Percentiles rank a stretch among this genome's conserved stretches.
Conservation (phyloP, 2,113 vertebrate species). For the Charina bottae region DNA sequence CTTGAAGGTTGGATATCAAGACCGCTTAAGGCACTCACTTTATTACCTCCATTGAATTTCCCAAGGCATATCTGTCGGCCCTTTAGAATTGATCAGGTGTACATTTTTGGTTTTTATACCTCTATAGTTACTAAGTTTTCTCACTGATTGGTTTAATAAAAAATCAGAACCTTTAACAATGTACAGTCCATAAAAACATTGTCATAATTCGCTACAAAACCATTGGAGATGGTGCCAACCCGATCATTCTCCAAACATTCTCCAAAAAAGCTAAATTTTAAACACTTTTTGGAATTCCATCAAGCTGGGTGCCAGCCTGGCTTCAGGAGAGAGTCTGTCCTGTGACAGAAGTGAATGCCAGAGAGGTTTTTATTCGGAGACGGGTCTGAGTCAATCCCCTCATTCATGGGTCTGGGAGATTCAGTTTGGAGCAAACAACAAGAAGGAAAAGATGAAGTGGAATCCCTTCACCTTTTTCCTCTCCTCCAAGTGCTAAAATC, state of each 20-base stretch:
- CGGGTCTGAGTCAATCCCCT: not conserved
- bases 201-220: too few species aligned
- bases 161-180: too few species aligned
- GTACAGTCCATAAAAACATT: too few species aligned
- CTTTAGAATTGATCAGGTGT: not conserved
- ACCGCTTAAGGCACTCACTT: not conserved
- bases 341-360: too few species aligned
- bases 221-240: too few species aligned
- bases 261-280: too few species aligned
- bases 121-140: not conserved
- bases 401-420: not conserved
- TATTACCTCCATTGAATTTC: not conserved
- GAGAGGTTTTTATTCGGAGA: too few species aligned
- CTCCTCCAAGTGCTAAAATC: not conserved
- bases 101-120: not conserved
- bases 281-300: too few species aligned
- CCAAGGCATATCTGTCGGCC: not conserved
- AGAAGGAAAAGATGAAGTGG: not conserved
- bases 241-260: too few species aligned
- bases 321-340: too few species aligned
- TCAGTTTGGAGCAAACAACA: not conserved
- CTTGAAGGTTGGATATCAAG: not conserved
- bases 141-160: too few species aligned
- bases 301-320: too few species aligned
- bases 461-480: not conserved